Evolutionary conservation across 1,140 invertebrate genomes (phyloP).

Genomic region (Trichomalopsis sarcophagae): DNA sequence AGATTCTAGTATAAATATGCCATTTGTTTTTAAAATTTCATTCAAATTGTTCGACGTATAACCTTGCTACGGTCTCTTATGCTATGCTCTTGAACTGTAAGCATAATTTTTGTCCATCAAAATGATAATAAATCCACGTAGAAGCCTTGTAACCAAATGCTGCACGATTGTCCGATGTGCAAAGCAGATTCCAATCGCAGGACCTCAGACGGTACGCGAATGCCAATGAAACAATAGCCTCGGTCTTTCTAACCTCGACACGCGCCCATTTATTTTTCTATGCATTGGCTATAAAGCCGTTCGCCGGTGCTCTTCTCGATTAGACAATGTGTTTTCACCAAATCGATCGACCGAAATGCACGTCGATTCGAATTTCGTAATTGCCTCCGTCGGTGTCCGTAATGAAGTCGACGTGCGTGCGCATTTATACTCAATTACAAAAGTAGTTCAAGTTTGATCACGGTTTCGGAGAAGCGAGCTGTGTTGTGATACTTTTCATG

Average conservation of each 20-base stretch:
- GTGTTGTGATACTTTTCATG: no score
- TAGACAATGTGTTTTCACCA: conserved; percentile 3
- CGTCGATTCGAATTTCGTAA: neutral
- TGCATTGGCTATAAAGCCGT: neutral
- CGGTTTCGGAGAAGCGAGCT: no score
- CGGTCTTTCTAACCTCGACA: conserved; percentile 39
- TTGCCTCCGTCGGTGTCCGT: no score
- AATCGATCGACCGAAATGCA: conserved; percentile 7
- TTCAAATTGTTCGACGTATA: no score
- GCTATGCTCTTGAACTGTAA: neutral
- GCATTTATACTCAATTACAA: no score
- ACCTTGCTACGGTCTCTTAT: no score
- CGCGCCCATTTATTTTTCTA: neutral
- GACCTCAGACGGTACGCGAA: conserved; percentile 8
- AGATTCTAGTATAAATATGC: neutral
- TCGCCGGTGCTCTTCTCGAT: neutral
- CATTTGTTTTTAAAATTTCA: no score
- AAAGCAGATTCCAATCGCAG: conserved; percentile 22
- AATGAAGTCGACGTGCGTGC: no score
- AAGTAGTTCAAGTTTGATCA: no score
- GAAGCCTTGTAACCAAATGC: conserved; percentile 10
- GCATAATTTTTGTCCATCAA: neutral
- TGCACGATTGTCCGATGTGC: neutral
- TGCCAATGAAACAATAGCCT: conserved; percentile 36
- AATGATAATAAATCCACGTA: neutral